Evolutionary conservation across 2,888 invertebrate species (phyloP).

Genomic region (Ametastegia equiseti): DNA sequence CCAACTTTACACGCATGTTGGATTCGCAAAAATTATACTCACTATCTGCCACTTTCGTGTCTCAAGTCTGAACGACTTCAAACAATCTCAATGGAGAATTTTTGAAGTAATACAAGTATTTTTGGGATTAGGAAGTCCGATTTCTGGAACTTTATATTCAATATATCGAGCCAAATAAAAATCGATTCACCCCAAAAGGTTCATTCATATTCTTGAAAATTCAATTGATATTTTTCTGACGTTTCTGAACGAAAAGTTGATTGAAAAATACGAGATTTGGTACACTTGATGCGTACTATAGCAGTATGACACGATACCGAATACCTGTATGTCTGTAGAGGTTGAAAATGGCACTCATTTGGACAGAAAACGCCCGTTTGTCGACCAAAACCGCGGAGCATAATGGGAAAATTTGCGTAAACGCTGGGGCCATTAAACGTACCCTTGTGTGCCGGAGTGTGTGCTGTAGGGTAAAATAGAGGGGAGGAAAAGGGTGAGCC

Average conservation of each 20-base stretch:
- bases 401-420: slow-evolving; percentile 76
- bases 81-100: neutral
- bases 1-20: neutral
- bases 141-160: no score
- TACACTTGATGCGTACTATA: neutral
- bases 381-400: slow-evolving; percentile 71
- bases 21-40: neutral
- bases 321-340: slow-evolving; percentile 2
- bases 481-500: slow-evolving; percentile 61
- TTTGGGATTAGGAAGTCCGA: no score
- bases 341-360: slow-evolving; percentile 57
- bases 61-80: neutral
- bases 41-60: neutral
- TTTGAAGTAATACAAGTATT: no score
- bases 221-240: neutral
- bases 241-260: neutral
- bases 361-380: slow-evolving; percentile 63
- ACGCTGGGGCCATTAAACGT: slow-evolving; percentile 75
- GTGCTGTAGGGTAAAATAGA: slow-evolving; percentile 57
- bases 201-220: neutral
- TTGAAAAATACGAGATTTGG: neutral
- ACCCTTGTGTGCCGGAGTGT: slow-evolving; percentile 59
- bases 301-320: neutral
- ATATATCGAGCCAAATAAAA: no score
- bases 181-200: neutral